Evolutionary conservation across 2,888 invertebrate genomes (phyloP).

Genomic region (Caenorhabditis virilis): DNA sequence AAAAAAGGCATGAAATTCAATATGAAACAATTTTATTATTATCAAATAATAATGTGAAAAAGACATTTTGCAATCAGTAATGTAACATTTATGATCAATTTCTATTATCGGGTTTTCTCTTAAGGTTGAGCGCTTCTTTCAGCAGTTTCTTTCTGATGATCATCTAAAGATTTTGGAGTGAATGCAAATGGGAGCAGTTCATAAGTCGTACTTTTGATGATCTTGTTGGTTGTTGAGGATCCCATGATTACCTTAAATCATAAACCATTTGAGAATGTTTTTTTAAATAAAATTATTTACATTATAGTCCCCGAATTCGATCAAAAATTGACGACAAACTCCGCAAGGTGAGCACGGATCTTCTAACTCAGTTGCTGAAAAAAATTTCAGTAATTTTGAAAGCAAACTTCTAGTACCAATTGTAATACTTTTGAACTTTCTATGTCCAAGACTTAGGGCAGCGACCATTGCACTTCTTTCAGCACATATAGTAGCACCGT

Average conservation of each 20-base stretch:
- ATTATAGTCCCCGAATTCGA: slow-evolving; percentile 63
- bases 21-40: too few species aligned
- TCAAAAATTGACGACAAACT: slow-evolving; percentile 63
- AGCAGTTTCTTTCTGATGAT: slow-evolving; percentile 21
- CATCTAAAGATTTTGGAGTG: slow-evolving; percentile 53
- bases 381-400: neutral
- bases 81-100: too few species aligned
- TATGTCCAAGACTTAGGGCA: slow-evolving; percentile 45
- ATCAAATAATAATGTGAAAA: too few species aligned
- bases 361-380: slow-evolving; percentile 41
- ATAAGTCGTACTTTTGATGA: slow-evolving; percentile 35
- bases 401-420: slow-evolving; percentile 10
- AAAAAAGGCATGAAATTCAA: too few species aligned
- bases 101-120: too few species aligned
- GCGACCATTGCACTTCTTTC: slow-evolving; percentile 50
- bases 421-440: slow-evolving; percentile 48
- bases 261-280: too few species aligned
- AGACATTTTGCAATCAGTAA: too few species aligned
- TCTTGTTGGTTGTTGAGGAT: slow-evolving; percentile 41
- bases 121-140: too few species aligned
- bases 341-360: slow-evolving; percentile 65
- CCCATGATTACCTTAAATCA: slow-evolving; percentile 49
- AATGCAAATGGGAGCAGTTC: slow-evolving; percentile 59
- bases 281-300: slow-evolving; percentile 37
- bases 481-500: slow-evolving; percentile 73